Evolutionary conservation across 2,888 invertebrate species (phyloP).

Genomic region (Onchidella celtica): DNA sequence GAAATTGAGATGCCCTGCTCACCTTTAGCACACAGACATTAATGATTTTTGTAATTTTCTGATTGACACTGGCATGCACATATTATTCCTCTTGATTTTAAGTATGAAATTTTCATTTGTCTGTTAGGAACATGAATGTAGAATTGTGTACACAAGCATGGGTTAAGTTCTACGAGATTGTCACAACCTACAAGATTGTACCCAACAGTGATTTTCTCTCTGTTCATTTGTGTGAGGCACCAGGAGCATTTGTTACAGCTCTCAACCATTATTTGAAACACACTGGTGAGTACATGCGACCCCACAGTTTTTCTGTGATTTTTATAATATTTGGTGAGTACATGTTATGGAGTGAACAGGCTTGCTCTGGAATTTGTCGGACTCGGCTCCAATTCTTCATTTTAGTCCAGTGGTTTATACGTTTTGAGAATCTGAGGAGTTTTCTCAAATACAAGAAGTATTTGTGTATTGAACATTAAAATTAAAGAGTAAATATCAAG

Average conservation of each 20-base stretch:
- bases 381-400: too few relatives aligned
- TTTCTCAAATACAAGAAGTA: too few relatives aligned
- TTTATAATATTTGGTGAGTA: too few relatives aligned
- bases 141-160: conserved; percentile 86
- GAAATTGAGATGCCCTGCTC: too few relatives aligned
- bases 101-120: too few relatives aligned
- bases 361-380: too few relatives aligned
- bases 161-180: conserved; percentile 94
- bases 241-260: conserved; percentile 95
- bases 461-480: too few relatives aligned
- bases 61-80: neutral
- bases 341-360: too few relatives aligned
- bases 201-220: conserved; percentile 78
- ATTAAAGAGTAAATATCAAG: too few relatives aligned
- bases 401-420: too few relatives aligned
- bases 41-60: neutral
- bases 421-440: too few relatives aligned
- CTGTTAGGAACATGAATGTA: conserved; percentile 52
- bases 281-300: conserved; percentile 80
- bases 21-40: neutral
- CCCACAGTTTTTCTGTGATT: too few relatives aligned
- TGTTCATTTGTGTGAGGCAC: conserved; percentile 97
- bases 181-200: conserved; percentile 73
- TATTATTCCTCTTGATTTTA: neutral
- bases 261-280: conserved; percentile 88